These are phyloP conservation scores for Crioceris asparagi DNA, from an alignment of 2,888 invertebrate species.

Conservation along the genomic window DNA sequence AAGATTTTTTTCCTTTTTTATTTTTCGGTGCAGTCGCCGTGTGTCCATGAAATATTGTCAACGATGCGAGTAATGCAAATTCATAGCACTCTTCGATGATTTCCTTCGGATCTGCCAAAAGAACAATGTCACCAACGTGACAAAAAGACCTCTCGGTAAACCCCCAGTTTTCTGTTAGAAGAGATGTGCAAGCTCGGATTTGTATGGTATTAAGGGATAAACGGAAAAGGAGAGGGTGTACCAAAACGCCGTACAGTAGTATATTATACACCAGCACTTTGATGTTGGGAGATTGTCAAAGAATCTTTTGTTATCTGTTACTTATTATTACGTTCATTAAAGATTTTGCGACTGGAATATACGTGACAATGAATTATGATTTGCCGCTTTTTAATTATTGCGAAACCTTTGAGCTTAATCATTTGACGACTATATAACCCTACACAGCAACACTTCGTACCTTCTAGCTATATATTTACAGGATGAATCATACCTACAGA, in stretches of 20 bases:
- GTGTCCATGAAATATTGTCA: too few relatives aligned
- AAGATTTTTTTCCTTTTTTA: too few relatives aligned
- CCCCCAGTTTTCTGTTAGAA: conserved; percentile 35
- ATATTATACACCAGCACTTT: conserved; percentile 26
- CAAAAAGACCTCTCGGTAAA: conserved; percentile 35
- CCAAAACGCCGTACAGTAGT: not conserved
- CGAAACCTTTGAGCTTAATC: conserved; percentile 35
- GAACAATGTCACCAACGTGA: conserved; percentile 32
- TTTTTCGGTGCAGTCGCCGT: too few relatives aligned
- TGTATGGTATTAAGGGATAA: conserved; percentile 37
- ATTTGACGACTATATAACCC: conserved; percentile 25
- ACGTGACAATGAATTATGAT: conserved; percentile 37
- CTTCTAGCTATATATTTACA: too few relatives aligned
- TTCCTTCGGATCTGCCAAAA: conserved; percentile 30
- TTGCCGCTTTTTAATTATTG: conserved; percentile 38
- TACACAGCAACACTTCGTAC: conserved; percentile 16
- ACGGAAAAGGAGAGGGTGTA: conserved; percentile 27
- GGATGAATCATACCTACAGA: too few relatives aligned
- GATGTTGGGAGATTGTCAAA: conserved; percentile 37
- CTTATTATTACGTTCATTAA: conserved; percentile 40
- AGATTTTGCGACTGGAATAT: conserved; percentile 32
- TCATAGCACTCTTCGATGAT: conserved; percentile 20
- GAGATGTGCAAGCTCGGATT: conserved; percentile 35
- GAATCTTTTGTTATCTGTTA: conserved; percentile 39
- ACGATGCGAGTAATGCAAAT: conserved; percentile 13